phyloP scores from a whole-genome alignment of 2,797 vertebrate genomes.

The Cuniculus paca region DNA sequence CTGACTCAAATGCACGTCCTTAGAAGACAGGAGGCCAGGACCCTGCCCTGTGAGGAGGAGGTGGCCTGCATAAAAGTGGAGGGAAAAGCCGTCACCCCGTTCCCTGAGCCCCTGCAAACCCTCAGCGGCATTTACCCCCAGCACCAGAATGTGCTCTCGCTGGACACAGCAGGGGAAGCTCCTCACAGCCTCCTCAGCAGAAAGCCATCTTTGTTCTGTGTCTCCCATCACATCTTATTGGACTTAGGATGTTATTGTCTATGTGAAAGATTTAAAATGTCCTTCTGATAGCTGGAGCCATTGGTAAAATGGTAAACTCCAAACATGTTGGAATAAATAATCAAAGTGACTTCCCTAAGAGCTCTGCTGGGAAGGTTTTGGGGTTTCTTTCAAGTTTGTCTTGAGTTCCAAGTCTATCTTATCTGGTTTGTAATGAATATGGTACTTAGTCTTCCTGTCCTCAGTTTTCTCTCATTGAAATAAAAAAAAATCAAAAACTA shows the following conservation, averaged over 20 bases:
- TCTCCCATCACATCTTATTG: constrained; percentile 89
- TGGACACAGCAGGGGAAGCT: constrained; percentile 89
- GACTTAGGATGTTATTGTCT: constrained; percentile 87
- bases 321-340: constrained; percentile 84
- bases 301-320: constrained; percentile 88
- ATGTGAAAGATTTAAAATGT: constrained; percentile 85
- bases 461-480: neutral
- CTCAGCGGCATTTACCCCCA: constrained; percentile 89
- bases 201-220: constrained; percentile 89
- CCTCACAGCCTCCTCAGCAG: constrained; percentile 85
- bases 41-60: constrained; percentile 81
- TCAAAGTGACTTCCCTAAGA: constrained; percentile 80
- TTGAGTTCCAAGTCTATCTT: neutral
- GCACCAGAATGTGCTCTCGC: constrained; percentile 93
- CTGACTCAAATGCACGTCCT: constrained; percentile 84
- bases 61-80: constrained; percentile 88
- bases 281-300: constrained; percentile 87
- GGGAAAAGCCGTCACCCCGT: constrained; percentile 91
- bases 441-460: neutral
- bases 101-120: constrained; percentile 87
- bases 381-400: neutral
- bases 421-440: neutral
- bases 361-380: neutral
- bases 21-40: constrained; percentile 76
- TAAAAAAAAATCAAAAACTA: neutral